phyloP scores from a whole-genome alignment of 2,888 invertebrate species.

The Eremobia ochroleuca region DNA sequence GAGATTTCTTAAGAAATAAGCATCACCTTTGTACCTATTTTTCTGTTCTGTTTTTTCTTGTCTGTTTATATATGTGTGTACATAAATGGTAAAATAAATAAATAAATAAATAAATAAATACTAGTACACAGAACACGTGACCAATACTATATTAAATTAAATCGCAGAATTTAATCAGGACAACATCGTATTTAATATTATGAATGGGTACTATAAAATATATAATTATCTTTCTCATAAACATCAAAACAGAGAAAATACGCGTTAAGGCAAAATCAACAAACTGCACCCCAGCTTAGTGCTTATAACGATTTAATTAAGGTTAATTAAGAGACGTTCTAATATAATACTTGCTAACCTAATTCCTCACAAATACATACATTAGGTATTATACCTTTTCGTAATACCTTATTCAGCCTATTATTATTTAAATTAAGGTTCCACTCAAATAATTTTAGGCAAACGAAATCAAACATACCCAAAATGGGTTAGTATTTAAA shows the following conservation, averaged over 20 bases:
- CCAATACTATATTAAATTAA: background rate
- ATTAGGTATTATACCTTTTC: background rate
- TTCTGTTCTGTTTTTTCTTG: too few species aligned
- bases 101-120: too few species aligned
- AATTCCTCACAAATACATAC: constrained; percentile 2
- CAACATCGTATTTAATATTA: background rate
- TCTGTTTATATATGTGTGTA: too few species aligned
- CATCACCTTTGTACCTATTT: too few species aligned
- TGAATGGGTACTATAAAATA: background rate
- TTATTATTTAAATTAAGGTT: constrained; percentile 35
- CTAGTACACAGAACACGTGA: background rate
- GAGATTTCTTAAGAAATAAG: too few species aligned
- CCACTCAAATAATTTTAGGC: constrained; percentile 36
- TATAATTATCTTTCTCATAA: background rate
- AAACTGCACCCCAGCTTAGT: background rate
- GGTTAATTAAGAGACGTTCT: background rate
- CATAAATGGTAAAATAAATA: too few species aligned
- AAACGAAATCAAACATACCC: constrained; percentile 29
- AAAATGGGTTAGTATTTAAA: constrained; percentile 29
- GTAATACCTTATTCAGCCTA: constrained; percentile 7
- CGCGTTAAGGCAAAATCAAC: too few species aligned
- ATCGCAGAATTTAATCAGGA: background rate
- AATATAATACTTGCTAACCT: background rate
- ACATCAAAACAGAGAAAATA: background rate
- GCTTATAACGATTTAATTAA: background rate